Evolutionary conservation across 2,113 vertebrate species (phyloP).

Genomic region (Oreochromis niloticus): DNA sequence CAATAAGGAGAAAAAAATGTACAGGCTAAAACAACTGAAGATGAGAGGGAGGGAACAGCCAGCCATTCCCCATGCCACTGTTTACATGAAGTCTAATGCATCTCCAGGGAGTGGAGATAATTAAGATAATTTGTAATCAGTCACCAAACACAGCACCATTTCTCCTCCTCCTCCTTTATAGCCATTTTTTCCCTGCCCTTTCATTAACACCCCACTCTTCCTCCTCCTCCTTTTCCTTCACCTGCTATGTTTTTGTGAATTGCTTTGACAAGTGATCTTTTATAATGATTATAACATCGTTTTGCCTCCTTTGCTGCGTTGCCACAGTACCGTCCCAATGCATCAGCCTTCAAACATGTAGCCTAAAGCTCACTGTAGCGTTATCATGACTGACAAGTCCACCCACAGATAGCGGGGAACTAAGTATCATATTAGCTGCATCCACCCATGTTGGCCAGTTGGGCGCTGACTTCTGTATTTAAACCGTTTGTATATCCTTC

Average conservation of each 20-base stretch:
- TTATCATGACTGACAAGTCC: background rate
- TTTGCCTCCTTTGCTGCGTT: background rate
- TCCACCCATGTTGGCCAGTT: background rate
- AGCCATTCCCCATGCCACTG: background rate
- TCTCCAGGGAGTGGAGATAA: slow-evolving; percentile 7
- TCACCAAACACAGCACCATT: background rate
- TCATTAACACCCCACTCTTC: background rate
- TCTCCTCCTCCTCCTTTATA: background rate
- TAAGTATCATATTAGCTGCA: background rate
- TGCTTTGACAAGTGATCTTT: background rate
- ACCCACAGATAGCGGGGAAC: background rate
- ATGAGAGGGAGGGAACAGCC: background rate
- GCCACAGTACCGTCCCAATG: background rate
- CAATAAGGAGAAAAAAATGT: background rate
- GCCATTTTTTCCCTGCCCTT: background rate
- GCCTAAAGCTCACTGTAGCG: background rate
- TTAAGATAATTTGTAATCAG: slow-evolving; percentile 31
- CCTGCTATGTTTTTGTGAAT: background rate
- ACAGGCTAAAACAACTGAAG: background rate
- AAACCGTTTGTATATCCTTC: background rate
- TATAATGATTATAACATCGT: background rate
- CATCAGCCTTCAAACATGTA: background rate
- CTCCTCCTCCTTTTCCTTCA: background rate
- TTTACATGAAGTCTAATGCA: slow-evolving; percentile 6
- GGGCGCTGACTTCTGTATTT: background rate